Conservation (phyloP, 2,888 invertebrate genomes). For the Onthophagus sagittarius region DNA sequence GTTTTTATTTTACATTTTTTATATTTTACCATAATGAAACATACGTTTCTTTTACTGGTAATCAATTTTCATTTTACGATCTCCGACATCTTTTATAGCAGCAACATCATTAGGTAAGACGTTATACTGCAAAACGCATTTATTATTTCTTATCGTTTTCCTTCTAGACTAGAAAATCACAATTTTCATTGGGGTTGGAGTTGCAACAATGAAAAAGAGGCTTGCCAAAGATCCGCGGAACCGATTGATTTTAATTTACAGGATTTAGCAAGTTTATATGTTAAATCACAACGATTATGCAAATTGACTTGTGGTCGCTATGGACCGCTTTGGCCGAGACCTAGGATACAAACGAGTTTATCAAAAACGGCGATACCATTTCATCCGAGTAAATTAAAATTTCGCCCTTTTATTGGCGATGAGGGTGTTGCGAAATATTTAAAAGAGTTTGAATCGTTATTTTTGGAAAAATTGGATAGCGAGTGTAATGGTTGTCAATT, state of each 20-base stretch:
- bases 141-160: background rate
- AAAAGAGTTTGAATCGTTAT: conserved; percentile 54
- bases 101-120: background rate
- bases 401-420: conserved; percentile 53
- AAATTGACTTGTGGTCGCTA: conserved; percentile 65
- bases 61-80: too few relatives aligned
- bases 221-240: conserved; percentile 20
- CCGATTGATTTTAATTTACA: conserved; percentile 6
- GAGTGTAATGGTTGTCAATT: conserved; percentile 55
- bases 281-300: conserved; percentile 55
- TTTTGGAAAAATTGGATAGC: conserved; percentile 55
- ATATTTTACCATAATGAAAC: too few relatives aligned
- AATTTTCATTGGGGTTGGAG: conserved; percentile 25
- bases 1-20: too few relatives aligned
- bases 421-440: conserved; percentile 52
- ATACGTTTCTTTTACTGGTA: too few relatives aligned
- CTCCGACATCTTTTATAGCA: background rate
- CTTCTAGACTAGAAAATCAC: background rate
- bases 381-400: conserved; percentile 45
- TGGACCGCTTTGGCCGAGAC: conserved; percentile 69
- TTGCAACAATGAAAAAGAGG: conserved; percentile 21
- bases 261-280: background rate
- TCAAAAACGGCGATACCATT: conserved; percentile 50
- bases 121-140: background rate
- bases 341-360: conserved; percentile 53